These are phyloP conservation scores for Cybosia mesomella DNA, from an alignment of 2,888 invertebrate genomes.

Conservation along the genomic window DNA sequence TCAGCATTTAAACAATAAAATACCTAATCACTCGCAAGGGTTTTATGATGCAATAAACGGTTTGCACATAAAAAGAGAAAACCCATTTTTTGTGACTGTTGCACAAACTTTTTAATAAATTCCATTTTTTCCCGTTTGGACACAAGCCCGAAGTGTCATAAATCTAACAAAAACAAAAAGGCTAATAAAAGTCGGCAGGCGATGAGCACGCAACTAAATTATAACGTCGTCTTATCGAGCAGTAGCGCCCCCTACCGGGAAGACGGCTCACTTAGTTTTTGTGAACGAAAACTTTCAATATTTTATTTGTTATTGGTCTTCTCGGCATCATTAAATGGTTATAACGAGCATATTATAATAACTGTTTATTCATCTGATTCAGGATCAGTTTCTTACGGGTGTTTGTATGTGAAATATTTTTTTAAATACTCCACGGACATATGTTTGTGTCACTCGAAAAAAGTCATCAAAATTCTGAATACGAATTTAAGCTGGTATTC, in stretches of 20 bases:
- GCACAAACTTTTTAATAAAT: slow-evolving; percentile 14
- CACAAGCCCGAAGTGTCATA: slow-evolving; percentile 42
- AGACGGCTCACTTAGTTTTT: slow-evolving; percentile 32
- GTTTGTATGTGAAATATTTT: background rate
- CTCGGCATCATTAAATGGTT: slow-evolving; percentile 16
- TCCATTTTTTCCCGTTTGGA: slow-evolving; percentile 27
- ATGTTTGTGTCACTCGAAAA: background rate
- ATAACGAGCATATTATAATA: slow-evolving; percentile 25
- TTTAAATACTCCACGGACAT: background rate
- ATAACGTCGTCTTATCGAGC: slow-evolving; percentile 50
- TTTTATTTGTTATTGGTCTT: slow-evolving; percentile 35
- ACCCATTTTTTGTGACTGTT: background rate
- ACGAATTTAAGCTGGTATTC: background rate
- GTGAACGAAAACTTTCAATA: slow-evolving; percentile 16
- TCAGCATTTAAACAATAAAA: background rate
- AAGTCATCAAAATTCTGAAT: background rate
- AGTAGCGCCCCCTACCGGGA: slow-evolving; percentile 64
- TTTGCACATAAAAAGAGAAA: slow-evolving; percentile 2
- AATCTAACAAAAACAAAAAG: slow-evolving; percentile 49
- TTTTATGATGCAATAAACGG: slow-evolving; percentile 22
- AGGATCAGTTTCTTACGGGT: background rate
- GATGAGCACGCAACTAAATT: slow-evolving; percentile 50
- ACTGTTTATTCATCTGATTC: slow-evolving; percentile 2
- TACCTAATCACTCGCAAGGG: background rate
- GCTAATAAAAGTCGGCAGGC: slow-evolving; percentile 31